A percentile compares a stretch with the other conserved stretches of the same genome.
Evolutionary conservation across 2,797 vertebrate genomes (phyloP).

Genomic region (Orientallactaga sibirica): DNA sequence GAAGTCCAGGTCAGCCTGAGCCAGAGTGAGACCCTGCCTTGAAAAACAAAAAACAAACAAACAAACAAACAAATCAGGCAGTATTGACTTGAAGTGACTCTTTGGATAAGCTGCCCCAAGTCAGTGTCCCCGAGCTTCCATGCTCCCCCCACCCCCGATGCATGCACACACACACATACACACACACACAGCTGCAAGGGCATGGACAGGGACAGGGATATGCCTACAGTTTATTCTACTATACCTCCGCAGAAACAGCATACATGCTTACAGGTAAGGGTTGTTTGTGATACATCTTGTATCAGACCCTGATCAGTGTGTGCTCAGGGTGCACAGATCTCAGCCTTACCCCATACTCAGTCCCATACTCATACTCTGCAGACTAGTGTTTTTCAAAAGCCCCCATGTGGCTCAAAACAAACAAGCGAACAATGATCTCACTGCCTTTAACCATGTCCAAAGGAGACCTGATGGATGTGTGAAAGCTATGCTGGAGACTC

Average conservation of each 20-base stretch:
- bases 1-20: too few species aligned
- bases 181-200: not conserved
- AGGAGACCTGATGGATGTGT: not conserved
- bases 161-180: not conserved
- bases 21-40: too few species aligned
- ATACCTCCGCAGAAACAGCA: not conserved
- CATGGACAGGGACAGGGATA: accelerated
- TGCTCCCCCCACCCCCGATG: accelerated
- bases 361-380: too few species aligned
- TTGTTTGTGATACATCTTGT: not conserved
- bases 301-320: not conserved
- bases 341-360: not conserved
- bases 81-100: not conserved
- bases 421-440: too few species aligned
- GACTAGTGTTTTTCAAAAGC: not conserved
- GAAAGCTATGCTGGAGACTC: not conserved
- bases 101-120: not conserved
- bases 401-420: not conserved
- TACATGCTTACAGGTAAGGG: not conserved
- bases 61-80: not conserved
- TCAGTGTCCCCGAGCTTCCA: not conserved
- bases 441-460: not conserved
- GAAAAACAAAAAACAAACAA: too few species aligned
- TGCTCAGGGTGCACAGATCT: not conserved
- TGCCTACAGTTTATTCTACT: too few species aligned